Evolutionary conservation across 2,888 invertebrate genomes (phyloP), one percentile per base, ranked within the genome.

Genomic region (Zaprionus lineosus): DNA sequence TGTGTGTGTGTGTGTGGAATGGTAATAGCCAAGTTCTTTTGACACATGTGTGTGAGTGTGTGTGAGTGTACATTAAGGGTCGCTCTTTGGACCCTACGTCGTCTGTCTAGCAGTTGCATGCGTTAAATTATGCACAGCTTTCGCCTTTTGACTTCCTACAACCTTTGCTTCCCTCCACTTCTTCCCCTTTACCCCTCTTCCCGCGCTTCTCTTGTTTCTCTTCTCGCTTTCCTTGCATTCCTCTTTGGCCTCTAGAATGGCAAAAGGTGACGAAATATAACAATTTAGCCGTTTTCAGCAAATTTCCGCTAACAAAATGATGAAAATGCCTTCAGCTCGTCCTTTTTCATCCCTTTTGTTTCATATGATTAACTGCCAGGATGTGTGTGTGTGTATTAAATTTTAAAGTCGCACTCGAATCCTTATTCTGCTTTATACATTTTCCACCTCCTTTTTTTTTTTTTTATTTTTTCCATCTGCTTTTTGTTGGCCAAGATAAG

Each of bases 101-200:
- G n/a, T 33, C 48, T 60, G 69, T 66, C 62, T 63, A 51, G 36
- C 53, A 59, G 29, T 55, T 81, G 60, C 56, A 65, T 64, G 66
- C 70, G 69, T 63, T 83, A 84, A 84, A 82, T 84, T 84, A 84
- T 84, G 84, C 83, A 83, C 71, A 77, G 79, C 70, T 57, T 74
- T 75, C 73, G 67, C 62, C 67, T 59, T 52, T 69, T 36, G 24
- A n/a, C 24, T 24, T 24, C 24, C n/a, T 24, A 8, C 55, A 44
- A 33, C 48, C 53, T 47, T 57, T 39, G 34, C 50, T 39, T 51
- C n/a, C 31, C 36, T 33, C 43, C 3, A 2, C 24, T n/a, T 1
- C 19, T 9, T 3, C 18, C 15, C 9, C 1, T 21, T 6, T 8
- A 0, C 8, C 2, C 8, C n/a, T 5, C 12, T 1, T n/a, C 1